These are phyloP conservation scores for Xiphophorus birchmanni DNA, from an alignment of 2,797 vertebrate species.

Conservation along the genomic window DNA sequence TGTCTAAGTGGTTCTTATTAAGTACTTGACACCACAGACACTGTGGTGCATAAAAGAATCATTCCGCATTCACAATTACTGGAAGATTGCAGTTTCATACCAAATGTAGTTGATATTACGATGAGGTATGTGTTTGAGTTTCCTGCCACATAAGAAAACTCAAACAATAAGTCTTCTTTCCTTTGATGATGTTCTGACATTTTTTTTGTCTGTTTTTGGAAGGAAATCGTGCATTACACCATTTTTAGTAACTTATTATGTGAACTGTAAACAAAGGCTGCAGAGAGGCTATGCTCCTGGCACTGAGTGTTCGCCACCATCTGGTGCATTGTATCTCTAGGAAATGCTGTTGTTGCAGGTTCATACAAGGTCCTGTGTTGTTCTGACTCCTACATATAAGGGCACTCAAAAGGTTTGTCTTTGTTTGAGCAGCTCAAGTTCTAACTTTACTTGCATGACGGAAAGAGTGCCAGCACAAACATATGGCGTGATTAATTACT, in stretches of 20 bases:
- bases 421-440: constrained; percentile 43
- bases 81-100: background rate
- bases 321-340: constrained; percentile 50
- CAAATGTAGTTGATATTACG: background rate
- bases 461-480: constrained; percentile 44
- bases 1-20: constrained; percentile 11
- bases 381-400: constrained; percentile 40
- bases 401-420: constrained; percentile 39
- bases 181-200: background rate
- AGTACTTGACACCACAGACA: background rate
- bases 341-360: constrained; percentile 55
- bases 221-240: constrained; percentile 44
- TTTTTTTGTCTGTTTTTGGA: constrained; percentile 48
- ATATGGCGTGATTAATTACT: constrained; percentile 62
- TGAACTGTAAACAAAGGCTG: constrained; percentile 60
- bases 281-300: constrained; percentile 48
- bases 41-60: background rate
- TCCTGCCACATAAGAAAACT: background rate
- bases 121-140: constrained; percentile 8
- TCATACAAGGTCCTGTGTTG: constrained; percentile 50
- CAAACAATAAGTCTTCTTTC: constrained; percentile 13
- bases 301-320: constrained; percentile 54
- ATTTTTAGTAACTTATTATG: constrained; percentile 55
- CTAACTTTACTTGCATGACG: constrained; percentile 31
- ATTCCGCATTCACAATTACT: background rate